A percentile compares a stretch with the other conserved stretches of the same genome.
Conservation (phyloP, 1,140 invertebrate species). For the Drosophila sturtevanti region DNA sequence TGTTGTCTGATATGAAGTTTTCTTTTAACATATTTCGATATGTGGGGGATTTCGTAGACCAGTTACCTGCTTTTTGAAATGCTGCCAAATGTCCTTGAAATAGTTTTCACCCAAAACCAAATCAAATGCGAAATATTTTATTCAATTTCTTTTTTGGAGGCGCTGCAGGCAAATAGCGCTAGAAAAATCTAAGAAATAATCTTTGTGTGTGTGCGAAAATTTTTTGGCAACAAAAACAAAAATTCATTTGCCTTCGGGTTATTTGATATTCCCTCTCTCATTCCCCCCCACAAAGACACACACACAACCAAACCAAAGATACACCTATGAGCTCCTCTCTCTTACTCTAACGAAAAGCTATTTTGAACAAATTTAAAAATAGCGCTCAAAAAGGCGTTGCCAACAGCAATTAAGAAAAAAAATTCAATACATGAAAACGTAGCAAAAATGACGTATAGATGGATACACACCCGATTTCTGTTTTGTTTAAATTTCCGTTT, state of each 20-base stretch:
- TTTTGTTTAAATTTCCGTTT: slow-evolving; percentile 41
- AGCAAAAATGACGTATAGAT: slow-evolving; percentile 22
- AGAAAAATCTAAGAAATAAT: slow-evolving; percentile 58
- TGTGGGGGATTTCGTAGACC: background rate
- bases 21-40: slow-evolving; percentile 29
- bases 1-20: slow-evolving; percentile 50
- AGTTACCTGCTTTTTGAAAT: slow-evolving; percentile 53
- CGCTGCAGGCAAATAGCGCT: slow-evolving; percentile 29
- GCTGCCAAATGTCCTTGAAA: slow-evolving; percentile 74
- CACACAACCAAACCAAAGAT: slow-evolving; percentile 22
- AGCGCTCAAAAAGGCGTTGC: slow-evolving; percentile 64
- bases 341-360: slow-evolving; percentile 47
- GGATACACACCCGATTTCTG: slow-evolving; percentile 28
- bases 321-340: slow-evolving; percentile 37
- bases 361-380: slow-evolving; percentile 72
- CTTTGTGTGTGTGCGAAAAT: slow-evolving; percentile 44
- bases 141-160: slow-evolving; percentile 59
- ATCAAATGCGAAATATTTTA: slow-evolving; percentile 45
- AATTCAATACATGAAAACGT: background rate
- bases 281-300: slow-evolving; percentile 25
- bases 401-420: slow-evolving; percentile 42
- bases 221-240: slow-evolving; percentile 61
- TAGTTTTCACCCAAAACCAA: slow-evolving; percentile 58
- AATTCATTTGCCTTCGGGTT: slow-evolving; percentile 56
- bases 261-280: slow-evolving; percentile 61